Conservation (phyloP, 2,888 invertebrate species). For the Drosophila borealis region DNA sequence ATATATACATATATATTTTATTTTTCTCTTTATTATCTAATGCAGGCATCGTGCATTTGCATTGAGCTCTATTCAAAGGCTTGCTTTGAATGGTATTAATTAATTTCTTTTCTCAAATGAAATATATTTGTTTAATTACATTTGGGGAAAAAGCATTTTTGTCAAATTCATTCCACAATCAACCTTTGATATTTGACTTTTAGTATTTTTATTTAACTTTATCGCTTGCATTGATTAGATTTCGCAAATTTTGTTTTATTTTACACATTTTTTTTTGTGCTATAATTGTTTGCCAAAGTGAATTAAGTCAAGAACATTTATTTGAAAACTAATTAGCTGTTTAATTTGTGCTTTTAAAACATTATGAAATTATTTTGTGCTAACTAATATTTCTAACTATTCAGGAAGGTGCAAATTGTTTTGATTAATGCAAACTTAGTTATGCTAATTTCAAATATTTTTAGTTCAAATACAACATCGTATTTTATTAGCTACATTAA, state of each 20-base stretch:
- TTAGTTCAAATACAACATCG: too few relatives aligned
- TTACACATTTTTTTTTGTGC: not conserved
- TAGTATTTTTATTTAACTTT: too few relatives aligned
- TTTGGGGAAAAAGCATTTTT: too few relatives aligned
- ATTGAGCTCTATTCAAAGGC: not conserved
- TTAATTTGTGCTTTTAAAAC: not conserved
- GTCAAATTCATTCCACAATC: not conserved
- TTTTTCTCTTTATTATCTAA: too few relatives aligned
- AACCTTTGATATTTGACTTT: not conserved
- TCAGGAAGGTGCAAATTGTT: too few relatives aligned
- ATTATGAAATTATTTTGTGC: too few relatives aligned
- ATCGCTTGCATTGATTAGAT: not conserved
- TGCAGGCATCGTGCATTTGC: too few relatives aligned
- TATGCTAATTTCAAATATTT: too few relatives aligned
- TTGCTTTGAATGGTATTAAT: not conserved
- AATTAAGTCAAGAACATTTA: not conserved
- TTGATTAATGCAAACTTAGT: too few relatives aligned
- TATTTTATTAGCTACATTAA: too few relatives aligned
- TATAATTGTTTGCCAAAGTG: not conserved
- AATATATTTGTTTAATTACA: not conserved
- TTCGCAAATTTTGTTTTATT: not conserved
- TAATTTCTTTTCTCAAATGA: constrained; percentile 3
- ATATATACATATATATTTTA: too few relatives aligned
- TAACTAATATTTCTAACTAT: too few relatives aligned
- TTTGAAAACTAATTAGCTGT: not conserved